Conservation (phyloP, 2,888 invertebrate species). For the Nomada fucata region DNA sequence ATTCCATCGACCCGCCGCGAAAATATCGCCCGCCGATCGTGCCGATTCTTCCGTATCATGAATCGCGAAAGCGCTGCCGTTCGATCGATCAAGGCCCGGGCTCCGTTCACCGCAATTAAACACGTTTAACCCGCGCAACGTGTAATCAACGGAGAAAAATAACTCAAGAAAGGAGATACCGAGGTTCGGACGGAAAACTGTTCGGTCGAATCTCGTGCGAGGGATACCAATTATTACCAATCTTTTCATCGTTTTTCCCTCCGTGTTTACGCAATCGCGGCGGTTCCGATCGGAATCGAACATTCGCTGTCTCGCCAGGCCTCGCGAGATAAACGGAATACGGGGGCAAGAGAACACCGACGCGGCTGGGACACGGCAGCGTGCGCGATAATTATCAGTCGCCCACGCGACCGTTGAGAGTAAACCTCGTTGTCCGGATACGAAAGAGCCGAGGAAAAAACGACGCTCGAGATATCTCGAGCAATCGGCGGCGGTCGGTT, state of each 20-base stretch:
- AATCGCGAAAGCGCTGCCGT: constrained; percentile 29
- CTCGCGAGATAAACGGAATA: constrained; percentile 32
- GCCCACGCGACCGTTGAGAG: constrained; percentile 67
- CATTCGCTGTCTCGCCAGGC: constrained; percentile 10
- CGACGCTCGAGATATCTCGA: constrained; percentile 58
- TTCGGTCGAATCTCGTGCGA: not conserved
- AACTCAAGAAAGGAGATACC: not conserved
- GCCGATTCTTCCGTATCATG: constrained; percentile 44
- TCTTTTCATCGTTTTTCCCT: not conserved
- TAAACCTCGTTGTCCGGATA: constrained; percentile 71
- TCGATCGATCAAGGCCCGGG: constrained; percentile 9
- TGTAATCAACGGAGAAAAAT: constrained; percentile 19
- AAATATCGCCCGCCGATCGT: constrained; percentile 61
- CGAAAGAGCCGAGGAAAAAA: constrained; percentile 48
- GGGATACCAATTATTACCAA: not conserved
- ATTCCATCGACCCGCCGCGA: constrained; percentile 45
- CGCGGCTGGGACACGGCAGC: constrained; percentile 33
- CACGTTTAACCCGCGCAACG: constrained; percentile 15
- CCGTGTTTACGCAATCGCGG: not conserved
- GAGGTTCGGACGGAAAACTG: not conserved
- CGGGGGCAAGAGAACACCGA: constrained; percentile 11
- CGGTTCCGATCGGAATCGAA: constrained; percentile 3
- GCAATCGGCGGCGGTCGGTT: constrained; percentile 34
- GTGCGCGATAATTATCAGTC: constrained; percentile 75
- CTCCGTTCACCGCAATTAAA: constrained; percentile 10